Percentiles rank a stretch among this genome's conserved stretches.
phyloP scores from a whole-genome alignment of 1,140 invertebrate genomes.

The Cyphomyrmex costatus region DNA sequence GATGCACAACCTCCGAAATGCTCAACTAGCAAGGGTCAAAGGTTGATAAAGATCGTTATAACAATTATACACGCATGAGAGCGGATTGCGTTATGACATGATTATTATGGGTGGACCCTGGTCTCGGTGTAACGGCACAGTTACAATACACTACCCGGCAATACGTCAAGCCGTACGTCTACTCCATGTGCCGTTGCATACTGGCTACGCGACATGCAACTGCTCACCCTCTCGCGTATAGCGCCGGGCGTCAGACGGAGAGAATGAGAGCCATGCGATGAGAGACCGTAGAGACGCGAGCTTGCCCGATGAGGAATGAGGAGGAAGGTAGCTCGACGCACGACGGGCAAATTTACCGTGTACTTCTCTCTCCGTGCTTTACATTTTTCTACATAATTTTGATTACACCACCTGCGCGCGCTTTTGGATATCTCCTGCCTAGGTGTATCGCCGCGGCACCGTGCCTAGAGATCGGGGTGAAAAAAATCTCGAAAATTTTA shows the following conservation, averaged over 20 bases:
- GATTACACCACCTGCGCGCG: neutral
- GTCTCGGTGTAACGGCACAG: slow-evolving; percentile 77
- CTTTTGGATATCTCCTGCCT: neutral
- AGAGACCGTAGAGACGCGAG: slow-evolving; percentile 66
- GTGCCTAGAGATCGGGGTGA: neutral
- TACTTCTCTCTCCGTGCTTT: slow-evolving; percentile 44
- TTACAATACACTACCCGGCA: slow-evolving; percentile 80
- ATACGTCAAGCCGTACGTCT: slow-evolving; percentile 82
- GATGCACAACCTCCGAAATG: neutral
- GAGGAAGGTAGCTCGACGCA: slow-evolving; percentile 39
- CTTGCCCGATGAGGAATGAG: slow-evolving; percentile 64
- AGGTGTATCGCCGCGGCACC: neutral
- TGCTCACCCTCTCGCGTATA: slow-evolving; percentile 32
- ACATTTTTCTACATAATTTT: slow-evolving; percentile 59
- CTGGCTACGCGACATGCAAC: slow-evolving; percentile 60
- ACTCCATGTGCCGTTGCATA: slow-evolving; percentile 76
- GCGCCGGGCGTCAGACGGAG: slow-evolving; percentile 18
- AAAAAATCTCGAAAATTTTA: neutral
- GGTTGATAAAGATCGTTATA: slow-evolving; percentile 56
- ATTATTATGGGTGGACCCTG: slow-evolving; percentile 81
- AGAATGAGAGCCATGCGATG: slow-evolving; percentile 57
- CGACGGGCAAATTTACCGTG: slow-evolving; percentile 39
- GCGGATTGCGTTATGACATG: slow-evolving; percentile 80
- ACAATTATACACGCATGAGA: slow-evolving; percentile 43
- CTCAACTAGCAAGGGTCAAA: slow-evolving; percentile 26